These are phyloP conservation scores for Crocidura indochinensis DNA, from an alignment of 2,797 vertebrate species.

Conservation along the genomic window DNA sequence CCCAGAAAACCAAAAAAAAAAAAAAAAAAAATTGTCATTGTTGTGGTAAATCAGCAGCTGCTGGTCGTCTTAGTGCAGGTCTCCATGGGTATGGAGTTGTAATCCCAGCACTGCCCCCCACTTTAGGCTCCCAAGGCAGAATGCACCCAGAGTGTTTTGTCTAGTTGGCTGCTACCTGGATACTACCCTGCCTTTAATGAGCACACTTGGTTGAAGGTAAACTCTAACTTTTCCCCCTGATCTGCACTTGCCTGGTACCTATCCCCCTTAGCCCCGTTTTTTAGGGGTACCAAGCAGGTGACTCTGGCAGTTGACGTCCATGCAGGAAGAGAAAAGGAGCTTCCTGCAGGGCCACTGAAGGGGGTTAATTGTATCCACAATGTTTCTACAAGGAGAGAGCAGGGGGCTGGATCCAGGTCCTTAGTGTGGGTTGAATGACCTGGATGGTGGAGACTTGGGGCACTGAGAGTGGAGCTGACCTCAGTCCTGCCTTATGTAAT, in stretches of 20 bases:
- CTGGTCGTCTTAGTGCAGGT: not conserved
- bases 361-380: not conserved
- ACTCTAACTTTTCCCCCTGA: not conserved
- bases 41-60: not conserved
- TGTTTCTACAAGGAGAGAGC: conserved; percentile 1
- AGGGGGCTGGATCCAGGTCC: not conserved
- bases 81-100: not conserved
- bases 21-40: not conserved
- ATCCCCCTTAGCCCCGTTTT: not conserved
- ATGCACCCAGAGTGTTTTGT: not conserved
- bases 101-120: too few relatives aligned
- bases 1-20: too few relatives aligned
- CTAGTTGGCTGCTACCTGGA: conserved; percentile 8
- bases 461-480: not conserved
- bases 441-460: not conserved
- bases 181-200: not conserved
- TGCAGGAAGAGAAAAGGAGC: not conserved
- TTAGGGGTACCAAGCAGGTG: not conserved
- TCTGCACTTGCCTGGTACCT: not conserved
- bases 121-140: too few relatives aligned
- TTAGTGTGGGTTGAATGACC: not conserved
- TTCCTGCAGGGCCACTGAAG: not conserved
- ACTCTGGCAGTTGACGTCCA: not conserved
- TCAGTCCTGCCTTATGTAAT: not conserved
- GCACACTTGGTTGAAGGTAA: not conserved